These are phyloP conservation scores for Rhaphigaster nebulosa DNA, from an alignment of 2,888 invertebrate genomes.

Conservation along the genomic window DNA sequence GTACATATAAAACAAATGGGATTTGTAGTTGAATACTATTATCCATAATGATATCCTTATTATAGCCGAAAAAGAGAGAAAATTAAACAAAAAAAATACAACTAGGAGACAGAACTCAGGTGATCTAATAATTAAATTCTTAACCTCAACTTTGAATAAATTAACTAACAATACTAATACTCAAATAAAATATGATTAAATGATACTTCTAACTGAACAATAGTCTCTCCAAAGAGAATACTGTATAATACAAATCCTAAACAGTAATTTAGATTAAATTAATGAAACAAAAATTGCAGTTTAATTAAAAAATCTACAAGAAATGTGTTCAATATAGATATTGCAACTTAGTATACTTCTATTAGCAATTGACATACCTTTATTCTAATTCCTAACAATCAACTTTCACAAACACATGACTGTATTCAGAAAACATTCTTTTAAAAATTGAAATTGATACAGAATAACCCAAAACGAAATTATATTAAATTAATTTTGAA, in stretches of 20 bases:
- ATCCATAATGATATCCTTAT: not conserved
- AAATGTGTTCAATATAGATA: not conserved
- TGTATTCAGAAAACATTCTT: not conserved
- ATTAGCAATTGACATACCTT: not conserved
- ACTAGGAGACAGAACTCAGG: not conserved
- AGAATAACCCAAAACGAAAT: not conserved
- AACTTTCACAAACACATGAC: not conserved
- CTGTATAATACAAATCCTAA: not conserved
- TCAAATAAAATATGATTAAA: not conserved
- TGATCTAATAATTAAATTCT: not conserved
- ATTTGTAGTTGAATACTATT: not conserved
- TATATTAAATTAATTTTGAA: not conserved
- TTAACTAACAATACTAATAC: not conserved
- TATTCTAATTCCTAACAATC: not conserved
- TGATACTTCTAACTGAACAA: not conserved
- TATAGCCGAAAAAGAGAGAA: too few species aligned
- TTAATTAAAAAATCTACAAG: not conserved
- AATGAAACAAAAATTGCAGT: not conserved
- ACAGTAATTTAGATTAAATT: not conserved
- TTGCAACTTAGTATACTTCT: not conserved
- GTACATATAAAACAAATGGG: not conserved
- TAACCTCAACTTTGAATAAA: not conserved
- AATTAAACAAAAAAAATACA: not conserved
- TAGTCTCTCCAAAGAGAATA: not conserved
- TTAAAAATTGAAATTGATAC: not conserved